Evolutionary conservation across 1,140 invertebrate genomes (phyloP).

Genomic region (fruit fly (Drosophila melanogaster)): Release_6_plus_ISO1_MT NT_037436.4:18396001-18396500

Average conservation of each 20-base stretch:
- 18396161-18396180: slow-evolving; percentile 40
- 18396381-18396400: slow-evolving; percentile 50
- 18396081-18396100: slow-evolving; percentile 72
- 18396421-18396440: slow-evolving; percentile 56
- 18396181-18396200: slow-evolving; percentile 76
- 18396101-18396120: slow-evolving; percentile 60
- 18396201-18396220: slow-evolving; percentile 84
- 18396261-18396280: slow-evolving; percentile 75
- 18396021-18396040: slow-evolving; percentile 5
- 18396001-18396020: slow-evolving; percentile 67
- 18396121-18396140: slow-evolving; percentile 77
- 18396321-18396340: slow-evolving; percentile 75
- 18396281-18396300: slow-evolving; percentile 78
- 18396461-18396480: slow-evolving; percentile 84
- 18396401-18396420: slow-evolving; percentile 68
- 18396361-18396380: slow-evolving; percentile 14
- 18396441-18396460: slow-evolving; percentile 29
- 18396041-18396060: slow-evolving; percentile 52
- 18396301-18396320: slow-evolving; percentile 67
- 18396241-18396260: slow-evolving; percentile 59
- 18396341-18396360: slow-evolving; percentile 80
- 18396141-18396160: slow-evolving; percentile 83
- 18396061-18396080: slow-evolving; percentile 79
- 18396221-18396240: slow-evolving; percentile 76
- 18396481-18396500: slow-evolving; percentile 84